phyloP scores from a whole-genome alignment of 1,140 invertebrate species.

The Drosophila repletoides region DNA sequence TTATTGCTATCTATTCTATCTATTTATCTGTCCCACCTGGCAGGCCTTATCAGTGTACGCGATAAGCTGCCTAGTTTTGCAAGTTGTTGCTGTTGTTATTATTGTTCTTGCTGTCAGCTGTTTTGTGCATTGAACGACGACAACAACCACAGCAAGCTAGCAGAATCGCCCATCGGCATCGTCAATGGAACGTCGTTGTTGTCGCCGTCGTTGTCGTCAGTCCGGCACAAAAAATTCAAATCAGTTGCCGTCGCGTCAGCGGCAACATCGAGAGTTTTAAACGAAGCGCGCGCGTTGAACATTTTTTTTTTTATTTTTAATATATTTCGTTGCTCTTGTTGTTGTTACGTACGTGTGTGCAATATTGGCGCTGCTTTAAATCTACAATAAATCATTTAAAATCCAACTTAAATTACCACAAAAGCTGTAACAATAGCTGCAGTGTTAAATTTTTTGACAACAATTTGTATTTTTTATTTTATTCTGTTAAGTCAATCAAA shows the following conservation, averaged over 20 bases:
- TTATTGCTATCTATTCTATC: conserved; percentile 24
- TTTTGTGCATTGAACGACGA: conserved; percentile 6
- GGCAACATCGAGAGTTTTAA: conserved; percentile 37
- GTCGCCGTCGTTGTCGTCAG: conserved; percentile 36
- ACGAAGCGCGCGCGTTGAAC: conserved; percentile 18
- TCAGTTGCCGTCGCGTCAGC: conserved; percentile 58
- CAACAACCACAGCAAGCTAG: neutral
- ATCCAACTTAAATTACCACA: conserved; percentile 14
- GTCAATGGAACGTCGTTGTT: conserved; percentile 9
- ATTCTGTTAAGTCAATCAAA: neutral
- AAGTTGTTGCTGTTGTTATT: conserved; percentile 32
- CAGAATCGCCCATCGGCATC: conserved; percentile 24
- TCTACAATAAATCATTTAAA: conserved; percentile 46
- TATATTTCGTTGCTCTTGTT: conserved; percentile 5
- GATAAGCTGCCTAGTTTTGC: conserved; percentile 59
- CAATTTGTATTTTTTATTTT: neutral
- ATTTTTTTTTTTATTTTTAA: conserved; percentile 2
- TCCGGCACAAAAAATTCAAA: conserved; percentile 53
- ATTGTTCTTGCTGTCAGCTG: conserved; percentile 27
- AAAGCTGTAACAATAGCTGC: neutral
- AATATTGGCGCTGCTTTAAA: conserved; percentile 12
- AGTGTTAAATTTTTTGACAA: conserved; percentile 18
- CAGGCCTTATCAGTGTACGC: conserved; percentile 48
- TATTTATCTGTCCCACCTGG: conserved; percentile 32
- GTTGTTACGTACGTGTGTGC: conserved; percentile 20